phyloP scores from a whole-genome alignment of 2,113 vertebrate genomes.

The Lipotes vexillifer region DNA sequence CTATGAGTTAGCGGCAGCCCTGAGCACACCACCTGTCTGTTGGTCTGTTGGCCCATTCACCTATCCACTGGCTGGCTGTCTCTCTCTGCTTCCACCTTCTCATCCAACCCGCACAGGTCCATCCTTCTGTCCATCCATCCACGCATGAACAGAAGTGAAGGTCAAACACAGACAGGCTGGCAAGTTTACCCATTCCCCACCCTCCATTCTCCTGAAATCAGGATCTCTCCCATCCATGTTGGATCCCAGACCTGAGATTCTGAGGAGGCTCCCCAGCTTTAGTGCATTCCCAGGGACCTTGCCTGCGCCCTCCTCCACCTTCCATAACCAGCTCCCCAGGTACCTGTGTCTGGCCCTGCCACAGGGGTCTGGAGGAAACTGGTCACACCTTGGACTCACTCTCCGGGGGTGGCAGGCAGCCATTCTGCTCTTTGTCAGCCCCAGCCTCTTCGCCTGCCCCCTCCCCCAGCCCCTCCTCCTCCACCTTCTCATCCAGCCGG shows the following conservation, averaged over 20 bases:
- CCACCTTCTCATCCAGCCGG: conserved; percentile 88
- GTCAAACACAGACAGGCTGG: conserved; percentile 18
- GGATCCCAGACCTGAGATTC: neutral
- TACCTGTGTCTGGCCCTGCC: conserved; percentile 17
- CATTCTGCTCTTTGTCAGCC: conserved; percentile 83
- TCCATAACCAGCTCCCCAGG: neutral
- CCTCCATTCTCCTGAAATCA: neutral
- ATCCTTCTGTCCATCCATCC: neutral
- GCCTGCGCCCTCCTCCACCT: neutral
- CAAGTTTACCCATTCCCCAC: neutral
- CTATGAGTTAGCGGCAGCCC: neutral
- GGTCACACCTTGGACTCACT: conserved; percentile 87
- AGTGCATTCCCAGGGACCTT: neutral
- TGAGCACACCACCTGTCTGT: neutral
- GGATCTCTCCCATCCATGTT: neutral
- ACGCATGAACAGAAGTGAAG: conserved; percentile 14
- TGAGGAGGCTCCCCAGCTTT: neutral
- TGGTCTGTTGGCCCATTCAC: neutral
- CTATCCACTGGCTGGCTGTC: neutral
- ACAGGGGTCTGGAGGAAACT: neutral
- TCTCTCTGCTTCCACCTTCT: neutral
- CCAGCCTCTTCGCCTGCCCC: conserved; percentile 57
- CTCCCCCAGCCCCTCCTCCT: conserved; percentile 83
- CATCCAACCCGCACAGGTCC: neutral
- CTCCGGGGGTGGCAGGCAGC: conserved; percentile 80